phyloP scores from a whole-genome alignment of 2,888 invertebrate species.

The Zhuqinia jingwanae region DNA sequence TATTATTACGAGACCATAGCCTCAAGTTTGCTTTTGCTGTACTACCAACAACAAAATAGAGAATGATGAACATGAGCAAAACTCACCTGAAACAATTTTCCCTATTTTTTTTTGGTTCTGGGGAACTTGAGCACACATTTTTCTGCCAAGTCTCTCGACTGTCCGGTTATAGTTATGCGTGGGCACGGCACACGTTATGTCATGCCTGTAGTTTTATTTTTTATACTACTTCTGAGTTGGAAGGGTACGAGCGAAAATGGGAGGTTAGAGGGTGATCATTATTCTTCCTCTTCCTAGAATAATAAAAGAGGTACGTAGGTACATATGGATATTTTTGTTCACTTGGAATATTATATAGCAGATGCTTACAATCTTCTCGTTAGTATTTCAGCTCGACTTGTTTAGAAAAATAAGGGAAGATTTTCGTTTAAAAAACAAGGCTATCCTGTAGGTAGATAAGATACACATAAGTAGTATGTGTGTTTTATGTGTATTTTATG shows the following conservation, averaged over 20 bases:
- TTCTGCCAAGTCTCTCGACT: not conserved
- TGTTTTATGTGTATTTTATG: no score
- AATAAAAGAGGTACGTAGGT: not conserved
- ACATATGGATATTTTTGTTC: not conserved
- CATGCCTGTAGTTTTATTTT: not conserved
- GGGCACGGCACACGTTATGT: not conserved
- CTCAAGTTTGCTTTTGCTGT: not conserved
- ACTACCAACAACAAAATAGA: slow-evolving; percentile 16
- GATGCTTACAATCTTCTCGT: no score
- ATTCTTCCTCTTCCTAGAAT: not conserved
- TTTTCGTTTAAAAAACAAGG: no score
- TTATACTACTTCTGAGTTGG: not conserved
- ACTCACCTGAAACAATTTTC: not conserved
- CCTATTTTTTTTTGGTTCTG: not conserved
- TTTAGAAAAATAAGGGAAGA: no score
- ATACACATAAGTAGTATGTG: no score
- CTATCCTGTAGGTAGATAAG: no score
- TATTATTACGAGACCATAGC: slow-evolving; percentile 5
- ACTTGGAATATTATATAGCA: no score
- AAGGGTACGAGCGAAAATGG: slow-evolving; percentile 19
- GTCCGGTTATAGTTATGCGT: not conserved
- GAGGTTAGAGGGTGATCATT: not conserved
- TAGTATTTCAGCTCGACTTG: no score
- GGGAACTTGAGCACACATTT: not conserved
- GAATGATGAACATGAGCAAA: not conserved